These are phyloP conservation scores for Protomyctophum bolini DNA, from an alignment of 2,113 vertebrate genomes.

Conservation along the genomic window DNA sequence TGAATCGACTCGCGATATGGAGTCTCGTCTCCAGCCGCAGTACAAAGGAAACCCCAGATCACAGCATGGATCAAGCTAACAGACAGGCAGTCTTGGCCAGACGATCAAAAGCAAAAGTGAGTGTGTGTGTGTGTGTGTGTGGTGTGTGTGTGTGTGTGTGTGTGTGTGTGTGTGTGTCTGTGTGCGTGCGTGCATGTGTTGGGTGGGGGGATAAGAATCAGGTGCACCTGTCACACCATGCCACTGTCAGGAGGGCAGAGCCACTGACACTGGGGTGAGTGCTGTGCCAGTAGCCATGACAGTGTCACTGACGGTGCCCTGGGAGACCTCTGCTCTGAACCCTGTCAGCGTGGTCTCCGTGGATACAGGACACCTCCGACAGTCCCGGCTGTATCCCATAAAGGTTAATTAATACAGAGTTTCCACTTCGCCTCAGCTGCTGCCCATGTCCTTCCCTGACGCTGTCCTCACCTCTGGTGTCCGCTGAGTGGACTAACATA, in stretches of 20 bases:
- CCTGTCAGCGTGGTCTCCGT: slow-evolving; percentile 77
- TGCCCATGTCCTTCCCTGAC: slow-evolving; percentile 68
- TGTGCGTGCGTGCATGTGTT: slow-evolving; percentile 9
- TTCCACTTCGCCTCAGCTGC: slow-evolving; percentile 67
- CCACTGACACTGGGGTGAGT: slow-evolving; percentile 63
- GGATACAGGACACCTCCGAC: slow-evolving; percentile 73
- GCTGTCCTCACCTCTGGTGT: slow-evolving; percentile 69
- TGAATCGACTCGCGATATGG: slow-evolving; percentile 4
- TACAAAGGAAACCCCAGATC: slow-evolving; percentile 18
- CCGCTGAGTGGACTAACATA: slow-evolving; percentile 56
- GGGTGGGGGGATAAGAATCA: slow-evolving; percentile 53
- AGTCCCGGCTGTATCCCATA: slow-evolving; percentile 70
- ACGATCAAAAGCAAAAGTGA: too few species aligned
- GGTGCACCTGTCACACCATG: slow-evolving; percentile 73
- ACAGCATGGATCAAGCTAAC: slow-evolving; percentile 6
- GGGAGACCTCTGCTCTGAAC: slow-evolving; percentile 72
- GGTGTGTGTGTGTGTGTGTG: slow-evolving; percentile 26
- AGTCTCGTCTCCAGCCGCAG: slow-evolving; percentile 3
- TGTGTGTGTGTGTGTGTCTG: slow-evolving; percentile 10
- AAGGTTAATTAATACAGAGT: slow-evolving; percentile 84
- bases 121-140: too few species aligned
- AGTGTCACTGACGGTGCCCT: slow-evolving; percentile 67
- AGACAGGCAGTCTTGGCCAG: too few species aligned
- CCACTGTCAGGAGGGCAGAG: slow-evolving; percentile 66
- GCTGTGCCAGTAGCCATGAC: slow-evolving; percentile 74